A percentile compares a stretch with the other conserved stretches of the same genome.
phyloP scores from a whole-genome alignment of 2,888 invertebrate species.

The Stramonita haemastoma region DNA sequence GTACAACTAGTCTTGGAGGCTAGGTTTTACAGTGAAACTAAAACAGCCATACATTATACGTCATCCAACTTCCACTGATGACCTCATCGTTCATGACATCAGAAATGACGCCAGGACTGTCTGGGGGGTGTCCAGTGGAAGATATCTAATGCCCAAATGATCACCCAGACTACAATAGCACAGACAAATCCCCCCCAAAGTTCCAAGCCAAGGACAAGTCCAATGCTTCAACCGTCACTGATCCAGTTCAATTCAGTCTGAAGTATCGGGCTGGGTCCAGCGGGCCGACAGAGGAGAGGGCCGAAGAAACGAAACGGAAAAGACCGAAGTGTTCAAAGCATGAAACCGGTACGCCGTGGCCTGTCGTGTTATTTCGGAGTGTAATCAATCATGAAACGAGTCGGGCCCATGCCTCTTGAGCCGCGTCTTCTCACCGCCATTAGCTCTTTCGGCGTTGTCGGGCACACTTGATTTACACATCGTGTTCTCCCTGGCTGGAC shows the following conservation, averaged over 20 bases:
- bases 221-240: neutral
- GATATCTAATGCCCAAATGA: neutral
- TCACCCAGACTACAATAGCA: neutral
- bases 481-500: neutral
- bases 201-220: neutral
- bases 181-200: neutral
- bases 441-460: constrained; percentile 20
- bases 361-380: constrained; percentile 30
- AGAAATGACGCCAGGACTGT: no score
- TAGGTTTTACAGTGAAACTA: no score
- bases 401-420: constrained; percentile 21
- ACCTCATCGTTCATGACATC: no score
- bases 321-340: constrained; percentile 28
- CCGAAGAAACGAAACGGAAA: constrained; percentile 10
- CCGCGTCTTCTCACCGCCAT: constrained; percentile 29
- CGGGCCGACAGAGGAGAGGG: neutral
- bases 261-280: neutral
- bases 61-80: no score
- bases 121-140: no score
- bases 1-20: no score
- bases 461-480: constrained; percentile 32
- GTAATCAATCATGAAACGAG: constrained; percentile 38
- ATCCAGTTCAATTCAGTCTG: constrained; percentile 2
- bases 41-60: no score
- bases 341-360: constrained; percentile 24